Evolutionary conservation across 2,888 invertebrate genomes (phyloP), one percentile per base, ranked within the genome.

Genomic region (Stictocephala bisonia): DNA sequence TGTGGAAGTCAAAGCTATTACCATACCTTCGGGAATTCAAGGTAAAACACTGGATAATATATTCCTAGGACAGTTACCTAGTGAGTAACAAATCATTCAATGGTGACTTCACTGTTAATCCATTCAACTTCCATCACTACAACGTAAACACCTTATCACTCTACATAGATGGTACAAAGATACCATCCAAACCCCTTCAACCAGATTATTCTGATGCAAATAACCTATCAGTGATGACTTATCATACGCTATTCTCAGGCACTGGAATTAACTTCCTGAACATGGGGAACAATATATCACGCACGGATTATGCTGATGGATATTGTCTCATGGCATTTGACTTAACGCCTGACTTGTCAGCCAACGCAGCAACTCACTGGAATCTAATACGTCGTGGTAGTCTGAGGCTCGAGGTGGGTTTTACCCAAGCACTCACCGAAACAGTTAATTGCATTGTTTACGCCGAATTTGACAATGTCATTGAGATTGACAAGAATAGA

Each of bases 61-160:
- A 9, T 81, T 81, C 68, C 41, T 78, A 1, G 80, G 81, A 0
- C 79, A 79, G 68, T 60, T 82, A n/a, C 82, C 83, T 82, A 31
- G 64, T 64, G 67, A 40, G 31, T 4, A 64, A 64, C 26, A 40
- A 18, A 11, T 35, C 64, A 1, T 64, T 40, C 40, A 64, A 64
- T 41, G 64, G 64, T 35, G 64, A 64, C 22, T 64, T 41, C 22
- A 64, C 35, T 20, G 4, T n/a, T 11, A 64, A 64, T 22, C 64
- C 64, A 22, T 64, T 41, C 18, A 64, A 41, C 60, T 77, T 79
- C 71, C 60, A 74, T 68, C 40, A 73, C 70, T 77, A 51, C 58
- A 56, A 68, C 7, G 22, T 75, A 3, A 77, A 77, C 74, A 76
- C 64, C 64, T 41, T 79, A 1, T 76, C 75, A 2, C 13, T 78